Base-by-base conservation (phyloP, 2,888 invertebrate genomes). In the Thysanoteuthis rhombus region DNA sequence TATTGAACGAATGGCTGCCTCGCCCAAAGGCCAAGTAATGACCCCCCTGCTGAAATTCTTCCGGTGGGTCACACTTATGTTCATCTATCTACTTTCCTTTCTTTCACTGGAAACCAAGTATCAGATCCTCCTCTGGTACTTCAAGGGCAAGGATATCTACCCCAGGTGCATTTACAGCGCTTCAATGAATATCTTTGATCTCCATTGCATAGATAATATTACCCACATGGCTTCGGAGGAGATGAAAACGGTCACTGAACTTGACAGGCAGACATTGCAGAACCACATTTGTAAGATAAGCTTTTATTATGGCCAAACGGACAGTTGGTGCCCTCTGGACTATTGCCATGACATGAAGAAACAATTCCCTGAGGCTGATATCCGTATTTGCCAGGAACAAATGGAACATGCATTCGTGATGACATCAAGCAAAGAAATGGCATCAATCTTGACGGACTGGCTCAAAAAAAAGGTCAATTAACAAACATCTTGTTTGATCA, bases 331-430 rank as follows among this genome's bases (percentile, higher is more conserved):
- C 93, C 99, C 99, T 0, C 95, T 98, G 0, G 97, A 97, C 90
- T 98, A 98, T 96, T 98, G 98, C 96, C 97, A 98, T 45, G 98
- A 98, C 94, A 97, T 99, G 94, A 97, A 97, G 94, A 95, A 97
- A 39, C 97, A 97, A 94, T 97, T 98, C 96, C 98, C 98, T 0
- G 97, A 97, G 93, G 97, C 98, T 19, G 97, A 98, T 94, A 98
- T 98, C 6, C 97, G 97, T 94, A 96, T 98, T 39, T 98, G 98
- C 96, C 97, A 97, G 39, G 97, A 97, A 92, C 97, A 97, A 39
- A 98, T 98, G 95, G 97, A 98, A 58, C 99, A 99, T 97, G 98
- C 98, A 6, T 99, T 99, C 97, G 98, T 99, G 12, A 96, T 99
- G 90, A 95, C 96, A 89, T 95, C 96, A 47, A 97, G 97, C 94